These are phyloP conservation scores for Geotrupes spiniger DNA, from an alignment of 2,888 invertebrate species.

Conservation along the genomic window DNA sequence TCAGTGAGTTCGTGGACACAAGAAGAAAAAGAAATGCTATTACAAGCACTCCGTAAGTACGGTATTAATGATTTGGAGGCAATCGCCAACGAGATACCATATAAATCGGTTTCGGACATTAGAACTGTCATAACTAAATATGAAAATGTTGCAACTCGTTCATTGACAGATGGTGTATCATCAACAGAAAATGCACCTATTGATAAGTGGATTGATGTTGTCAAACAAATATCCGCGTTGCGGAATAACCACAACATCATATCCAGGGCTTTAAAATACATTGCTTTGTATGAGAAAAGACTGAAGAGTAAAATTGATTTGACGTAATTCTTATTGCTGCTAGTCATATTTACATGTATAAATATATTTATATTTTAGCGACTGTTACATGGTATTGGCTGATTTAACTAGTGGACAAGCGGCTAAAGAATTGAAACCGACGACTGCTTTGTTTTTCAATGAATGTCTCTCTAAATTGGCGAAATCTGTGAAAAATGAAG, in stretches of 20 bases:
- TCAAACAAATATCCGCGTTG: constrained; percentile 29
- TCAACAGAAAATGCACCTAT: constrained; percentile 32
- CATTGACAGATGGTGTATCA: constrained; percentile 6
- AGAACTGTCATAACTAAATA: constrained; percentile 36
- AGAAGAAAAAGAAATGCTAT: constrained; percentile 35
- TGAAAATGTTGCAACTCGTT: constrained; percentile 30
- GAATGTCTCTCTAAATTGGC: constrained; percentile 30
- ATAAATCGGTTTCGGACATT: constrained; percentile 37
- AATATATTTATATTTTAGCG: constrained; percentile 24
- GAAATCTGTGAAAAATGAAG: constrained; percentile 25
- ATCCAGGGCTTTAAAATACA: constrained; percentile 43
- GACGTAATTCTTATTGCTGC: constrained; percentile 33
- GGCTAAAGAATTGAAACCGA: constrained; percentile 27
- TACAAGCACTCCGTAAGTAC: constrained; percentile 35
- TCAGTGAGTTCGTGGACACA: constrained; percentile 35
- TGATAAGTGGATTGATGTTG: constrained; percentile 39
- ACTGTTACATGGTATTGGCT: constrained; percentile 32
- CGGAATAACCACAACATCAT: constrained; percentile 31
- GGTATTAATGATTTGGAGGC: constrained; percentile 36
- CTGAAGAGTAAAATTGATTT: constrained; percentile 31
- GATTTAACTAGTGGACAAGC: constrained; percentile 31
- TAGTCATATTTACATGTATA: not conserved
- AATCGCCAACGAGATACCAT: constrained; percentile 36
- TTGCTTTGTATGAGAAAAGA: constrained; percentile 40
- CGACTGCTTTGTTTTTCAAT: constrained; percentile 27